phyloP scores from a whole-genome alignment of 2,113 vertebrate genomes.

The Lipotes vexillifer region DNA sequence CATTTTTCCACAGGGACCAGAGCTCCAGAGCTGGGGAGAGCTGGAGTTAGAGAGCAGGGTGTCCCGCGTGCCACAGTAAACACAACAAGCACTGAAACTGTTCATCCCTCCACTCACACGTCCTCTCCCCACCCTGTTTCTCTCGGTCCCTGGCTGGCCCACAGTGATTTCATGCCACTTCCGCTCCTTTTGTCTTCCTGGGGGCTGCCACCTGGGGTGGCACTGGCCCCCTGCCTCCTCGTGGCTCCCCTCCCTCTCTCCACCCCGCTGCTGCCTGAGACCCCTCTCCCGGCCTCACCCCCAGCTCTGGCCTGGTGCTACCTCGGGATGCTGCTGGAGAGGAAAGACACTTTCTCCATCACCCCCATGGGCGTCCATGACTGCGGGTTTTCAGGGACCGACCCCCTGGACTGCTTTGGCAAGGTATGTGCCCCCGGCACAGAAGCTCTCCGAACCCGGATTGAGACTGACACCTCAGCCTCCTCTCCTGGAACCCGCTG shows the following conservation, averaged over 20 bases:
- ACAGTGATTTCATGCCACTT: not conserved
- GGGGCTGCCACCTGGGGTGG: not conserved
- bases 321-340: slow-evolving; percentile 87
- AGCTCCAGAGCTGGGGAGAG: not conserved
- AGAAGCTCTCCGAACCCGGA: not conserved
- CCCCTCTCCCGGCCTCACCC: not conserved
- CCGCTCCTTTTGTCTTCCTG: not conserved
- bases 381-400: slow-evolving; percentile 83
- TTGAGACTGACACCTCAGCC: not conserved
- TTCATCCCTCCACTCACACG: not conserved
- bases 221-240: not conserved
- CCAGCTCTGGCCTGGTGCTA: slow-evolving; percentile 88
- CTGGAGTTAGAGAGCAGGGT: not conserved
- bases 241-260: not conserved
- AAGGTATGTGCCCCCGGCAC: slow-evolving; percentile 73
- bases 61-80: not conserved
- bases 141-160: not conserved
- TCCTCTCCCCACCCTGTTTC: not conserved
- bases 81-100: accelerated
- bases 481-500: not conserved
- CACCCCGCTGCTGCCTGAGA: not conserved
- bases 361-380: slow-evolving; percentile 85
- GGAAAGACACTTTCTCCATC: slow-evolving; percentile 82
- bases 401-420: slow-evolving; percentile 85
- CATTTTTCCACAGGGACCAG: not conserved